Base-by-base conservation (phyloP, 2,797 vertebrate genomes). In the Arremon aurantiirostris region DNA sequence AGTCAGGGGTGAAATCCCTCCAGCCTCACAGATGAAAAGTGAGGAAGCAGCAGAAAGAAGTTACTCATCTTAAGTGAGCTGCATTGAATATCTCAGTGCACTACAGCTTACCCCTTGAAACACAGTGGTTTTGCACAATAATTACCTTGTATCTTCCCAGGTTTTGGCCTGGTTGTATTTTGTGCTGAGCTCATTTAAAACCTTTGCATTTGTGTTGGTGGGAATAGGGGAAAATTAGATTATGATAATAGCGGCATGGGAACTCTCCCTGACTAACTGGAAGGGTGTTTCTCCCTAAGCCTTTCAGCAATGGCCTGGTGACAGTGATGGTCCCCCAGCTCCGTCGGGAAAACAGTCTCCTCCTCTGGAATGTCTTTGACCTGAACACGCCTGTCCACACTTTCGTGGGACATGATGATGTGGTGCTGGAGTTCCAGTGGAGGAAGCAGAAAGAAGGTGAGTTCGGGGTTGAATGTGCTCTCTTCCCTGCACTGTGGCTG, bases 311-410 rank as follows among this genome's bases (percentile, higher is more conserved):
- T 3, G 99, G 99, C 6, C 96, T 99, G 96, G 99, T 99, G 91
- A 99, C 99, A 0, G 99, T 99, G 88, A 99, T 99, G 99, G 99
- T 99, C 63, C 99, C 99, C 34, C 99, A 99, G 82, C 98, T 99
- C 42, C 98, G 99, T 30, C 97, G 99, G 11, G 99, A 99, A 95
- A 99, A 99, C 97, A 99, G 99, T 37, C 98, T 99, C 15, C 97
- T 99, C 12, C 97, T 99, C 34, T 99, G 99, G 99, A 99, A 99
- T 30, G 98, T 98, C 30, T 98, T 98, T 49, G 99, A 99, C 93
- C 98, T 99, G 90, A 99, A 99, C 97, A 99, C 98, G 0, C 99
- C 99, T 0, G 99, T 99, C 14, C 99, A 99, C 70, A 99, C 99
- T 76, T 99, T 99, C 1, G 99, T 99, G 18, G 99, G 99, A 14